Evolutionary conservation across 2,888 invertebrate genomes (phyloP).

Genomic region (Parnassius glacialis): DNA sequence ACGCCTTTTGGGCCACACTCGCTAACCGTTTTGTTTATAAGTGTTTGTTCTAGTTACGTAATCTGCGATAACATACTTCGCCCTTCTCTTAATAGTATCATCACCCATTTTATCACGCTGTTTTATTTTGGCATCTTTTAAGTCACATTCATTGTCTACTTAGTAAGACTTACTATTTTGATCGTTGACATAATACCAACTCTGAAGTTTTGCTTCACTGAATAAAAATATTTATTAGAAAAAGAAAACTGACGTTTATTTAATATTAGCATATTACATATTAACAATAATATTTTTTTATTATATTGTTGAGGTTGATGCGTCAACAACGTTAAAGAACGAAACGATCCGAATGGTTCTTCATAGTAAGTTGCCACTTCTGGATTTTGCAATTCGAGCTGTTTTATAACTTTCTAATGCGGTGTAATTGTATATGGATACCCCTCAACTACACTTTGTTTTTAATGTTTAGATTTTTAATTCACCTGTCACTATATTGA

Average conservation of each 20-base stretch:
- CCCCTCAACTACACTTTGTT: too few relatives aligned
- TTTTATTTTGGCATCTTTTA: constrained; percentile 11
- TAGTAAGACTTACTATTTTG: constrained; percentile 10
- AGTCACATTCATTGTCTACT: neutral
- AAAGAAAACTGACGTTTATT: neutral
- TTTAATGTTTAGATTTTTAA: too few relatives aligned
- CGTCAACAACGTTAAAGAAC: constrained; percentile 28
- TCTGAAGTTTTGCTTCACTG: constrained; percentile 8
- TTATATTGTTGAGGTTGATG: constrained; percentile 19
- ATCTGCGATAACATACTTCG: constrained; percentile 50
- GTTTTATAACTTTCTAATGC: too few relatives aligned
- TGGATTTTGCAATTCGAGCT: too few relatives aligned
- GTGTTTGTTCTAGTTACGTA: constrained; percentile 44
- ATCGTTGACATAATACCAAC: neutral
- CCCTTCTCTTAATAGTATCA: constrained; percentile 51
- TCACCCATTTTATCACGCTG: constrained; percentile 42
- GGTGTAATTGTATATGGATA: too few relatives aligned
- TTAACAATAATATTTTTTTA: constrained; percentile 28
- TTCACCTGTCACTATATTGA: too few relatives aligned
- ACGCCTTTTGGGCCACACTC: constrained; percentile 42
- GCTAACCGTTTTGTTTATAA: constrained; percentile 54
- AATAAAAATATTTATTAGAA: constrained; percentile 3
- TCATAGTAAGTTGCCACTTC: too few relatives aligned
- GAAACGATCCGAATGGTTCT: neutral
- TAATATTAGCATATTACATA: constrained; percentile 1